Base-by-base conservation (phyloP, 2,797 vertebrate species). In the Darevskia nairensis region DNA sequence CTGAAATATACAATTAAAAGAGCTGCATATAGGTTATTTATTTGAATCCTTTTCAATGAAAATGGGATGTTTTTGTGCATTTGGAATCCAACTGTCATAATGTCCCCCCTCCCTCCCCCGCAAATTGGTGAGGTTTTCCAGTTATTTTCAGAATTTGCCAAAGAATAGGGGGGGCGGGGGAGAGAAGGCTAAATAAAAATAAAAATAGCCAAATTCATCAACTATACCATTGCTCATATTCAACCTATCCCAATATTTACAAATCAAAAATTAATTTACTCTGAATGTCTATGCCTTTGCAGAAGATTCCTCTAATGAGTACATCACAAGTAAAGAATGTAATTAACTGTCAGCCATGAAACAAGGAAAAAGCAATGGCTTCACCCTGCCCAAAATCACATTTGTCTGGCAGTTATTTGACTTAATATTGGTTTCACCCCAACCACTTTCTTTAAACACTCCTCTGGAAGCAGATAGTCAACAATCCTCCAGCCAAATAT, bases 11-110 rank as follows among this genome's bases (percentile, higher is more conserved):
- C 77, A 41, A 66, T 72, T 55, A 55, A 61, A 19, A 21, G 64
- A 68, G 25, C 68, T 29, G 21, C 61, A 82, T 44, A 10, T 81
- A 85, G 4, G 8, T n/a, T 44, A 88, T 91, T 77, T 64, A 72
- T 82, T 55, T 78, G 55, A 76, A 75, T 39, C 61, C 32, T 21
- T 77, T 87, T 81, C 27, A 29, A 13, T 27, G 19, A 59, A n/a
- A 71, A 61, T 64, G 9, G 3, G 27, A 35, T n/a, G 41, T 46
- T 59, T 76, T 72, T 72, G 32, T 17, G 4, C 41, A 75, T 17
- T 17, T 80, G 61, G 25, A 17, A 41, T 50, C 27, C 55, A 66
- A 46, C 76, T 2, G 23, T 10, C 44, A 89, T 7, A 17, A 2
- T 41, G 44, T 44, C 44, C 8, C 44, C 44, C 44, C 50, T 55